phyloP scores from a whole-genome alignment of 2,888 invertebrate genomes.

The Temnothorax unifasciatus region DNA sequence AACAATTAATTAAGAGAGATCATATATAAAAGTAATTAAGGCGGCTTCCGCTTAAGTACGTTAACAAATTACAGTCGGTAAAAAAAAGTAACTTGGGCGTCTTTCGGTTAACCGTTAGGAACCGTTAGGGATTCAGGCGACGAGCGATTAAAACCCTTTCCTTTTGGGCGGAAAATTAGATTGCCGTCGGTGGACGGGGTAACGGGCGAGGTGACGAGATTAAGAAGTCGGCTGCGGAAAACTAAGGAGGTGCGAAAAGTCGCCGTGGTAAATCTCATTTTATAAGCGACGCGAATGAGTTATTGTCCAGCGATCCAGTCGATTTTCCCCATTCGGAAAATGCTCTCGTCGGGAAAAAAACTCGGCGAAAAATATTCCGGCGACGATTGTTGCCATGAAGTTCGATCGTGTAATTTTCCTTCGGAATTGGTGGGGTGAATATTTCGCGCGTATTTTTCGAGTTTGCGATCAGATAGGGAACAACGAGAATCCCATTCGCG shows the following conservation, averaged over 20 bases:
- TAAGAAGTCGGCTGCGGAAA: conserved; percentile 56
- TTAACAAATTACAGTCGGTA: background rate
- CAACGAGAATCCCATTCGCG: background rate
- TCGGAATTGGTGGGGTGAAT: background rate
- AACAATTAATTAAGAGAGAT: background rate
- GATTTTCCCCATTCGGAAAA: conserved; percentile 4
- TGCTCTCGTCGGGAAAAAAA: background rate
- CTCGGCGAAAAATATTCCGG: conserved; percentile 11
- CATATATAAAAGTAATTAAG: conserved; percentile 35
- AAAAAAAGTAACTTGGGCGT: conserved; percentile 12
- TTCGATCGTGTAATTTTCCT: conserved; percentile 10
- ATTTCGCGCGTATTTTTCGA: conserved; percentile 1
- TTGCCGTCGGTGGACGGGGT: conserved; percentile 30
- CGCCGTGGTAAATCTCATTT: conserved; percentile 56
- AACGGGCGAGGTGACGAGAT: conserved; percentile 53
- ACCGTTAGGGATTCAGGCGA: conserved; percentile 5
- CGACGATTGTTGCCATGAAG: conserved; percentile 8
- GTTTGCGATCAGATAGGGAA: conserved; percentile 4
- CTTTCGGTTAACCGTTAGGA: conserved; percentile 13
- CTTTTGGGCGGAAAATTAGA: conserved; percentile 62
- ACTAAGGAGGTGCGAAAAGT: conserved; percentile 46
- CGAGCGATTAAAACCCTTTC: conserved; percentile 60
- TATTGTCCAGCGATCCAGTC: conserved; percentile 26
- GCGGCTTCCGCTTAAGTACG: background rate
- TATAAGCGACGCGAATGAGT: conserved; percentile 45